A percentile compares a stretch with the other conserved stretches of the same genome.
These are phyloP conservation scores for Pterois miles DNA, from an alignment of 2,797 vertebrate species.

Conservation along the genomic window DNA sequence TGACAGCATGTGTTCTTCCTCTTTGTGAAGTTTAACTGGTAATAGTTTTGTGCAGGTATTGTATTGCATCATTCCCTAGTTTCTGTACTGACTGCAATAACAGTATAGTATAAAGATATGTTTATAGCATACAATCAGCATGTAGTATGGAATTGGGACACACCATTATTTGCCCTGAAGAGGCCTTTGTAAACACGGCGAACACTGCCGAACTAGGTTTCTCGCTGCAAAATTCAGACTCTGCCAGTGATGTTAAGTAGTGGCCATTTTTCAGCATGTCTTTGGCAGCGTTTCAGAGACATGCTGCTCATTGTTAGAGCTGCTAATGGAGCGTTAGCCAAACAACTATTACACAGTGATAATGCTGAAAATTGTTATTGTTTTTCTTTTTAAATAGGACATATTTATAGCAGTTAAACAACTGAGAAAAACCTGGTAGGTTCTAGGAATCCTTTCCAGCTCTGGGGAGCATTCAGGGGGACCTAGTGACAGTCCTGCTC, in stretches of 20 bases:
- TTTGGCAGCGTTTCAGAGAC: slow-evolving; percentile 23
- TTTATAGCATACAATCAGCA: not conserved
- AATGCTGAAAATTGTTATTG: not conserved
- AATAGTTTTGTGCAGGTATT: not conserved
- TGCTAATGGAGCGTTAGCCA: slow-evolving; percentile 16
- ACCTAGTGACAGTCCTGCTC: not conserved
- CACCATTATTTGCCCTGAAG: not conserved
- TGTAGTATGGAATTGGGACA: not conserved
- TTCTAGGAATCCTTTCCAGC: not conserved
- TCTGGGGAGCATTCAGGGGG: not conserved
- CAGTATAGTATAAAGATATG: not conserved
- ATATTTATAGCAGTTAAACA: not conserved
- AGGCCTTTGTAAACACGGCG: not conserved
- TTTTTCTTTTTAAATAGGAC: not conserved
- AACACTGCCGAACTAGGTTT: not conserved
- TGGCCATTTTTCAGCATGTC: slow-evolving; percentile 18
- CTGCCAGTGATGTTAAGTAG: slow-evolving; percentile 3
- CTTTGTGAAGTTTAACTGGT: not conserved
- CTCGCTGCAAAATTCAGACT: not conserved
- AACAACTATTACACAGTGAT: not conserved
- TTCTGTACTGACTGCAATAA: not conserved
- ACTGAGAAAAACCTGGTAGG: not conserved
- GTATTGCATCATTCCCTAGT: not conserved
- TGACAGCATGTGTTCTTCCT: not conserved
- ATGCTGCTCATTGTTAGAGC: slow-evolving; percentile 2